Percentiles rank a stretch among this genome's conserved stretches.
phyloP scores from a whole-genome alignment of 37 sponge, comb jelly and placozoan genomes.

The Dysidea cf. avara region DNA sequence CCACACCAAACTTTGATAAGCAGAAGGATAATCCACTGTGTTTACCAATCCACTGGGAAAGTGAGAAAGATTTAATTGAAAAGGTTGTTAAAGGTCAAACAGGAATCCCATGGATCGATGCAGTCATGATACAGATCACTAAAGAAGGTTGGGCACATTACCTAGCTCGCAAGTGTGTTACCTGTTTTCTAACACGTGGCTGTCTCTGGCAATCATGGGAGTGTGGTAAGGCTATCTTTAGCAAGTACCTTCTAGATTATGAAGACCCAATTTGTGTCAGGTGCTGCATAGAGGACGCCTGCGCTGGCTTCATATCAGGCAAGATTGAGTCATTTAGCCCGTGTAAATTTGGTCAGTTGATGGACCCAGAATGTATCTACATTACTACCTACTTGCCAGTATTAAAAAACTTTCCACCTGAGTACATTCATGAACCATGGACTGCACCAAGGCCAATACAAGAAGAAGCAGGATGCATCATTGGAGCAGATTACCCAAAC shows the following conservation, averaged over 20 bases:
- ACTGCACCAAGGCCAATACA: slow-evolving; percentile 74
- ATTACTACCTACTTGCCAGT: slow-evolving; percentile 78
- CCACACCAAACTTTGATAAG: slow-evolving; percentile 62
- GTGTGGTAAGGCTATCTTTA: slow-evolving; percentile 77
- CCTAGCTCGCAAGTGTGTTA: slow-evolving; percentile 64
- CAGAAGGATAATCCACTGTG: slow-evolving; percentile 77
- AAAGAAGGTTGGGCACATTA: slow-evolving; percentile 84
- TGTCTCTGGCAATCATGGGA: slow-evolving; percentile 87
- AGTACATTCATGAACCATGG: slow-evolving; percentile 89
- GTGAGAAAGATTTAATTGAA: slow-evolving; percentile 28
- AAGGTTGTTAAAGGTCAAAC: slow-evolving; percentile 67
- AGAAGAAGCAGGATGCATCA: slow-evolving; percentile 72
- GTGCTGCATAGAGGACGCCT: slow-evolving; percentile 86
- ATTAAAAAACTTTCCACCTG: slow-evolving; percentile 66
- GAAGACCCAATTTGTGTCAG: slow-evolving; percentile 76
- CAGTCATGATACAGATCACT: slow-evolving; percentile 71
- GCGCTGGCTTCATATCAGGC: slow-evolving; percentile 77
- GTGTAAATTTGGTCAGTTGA: slow-evolving; percentile 62
- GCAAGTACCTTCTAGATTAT: slow-evolving; percentile 77
- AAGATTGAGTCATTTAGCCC: slow-evolving; percentile 59
- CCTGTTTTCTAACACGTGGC: slow-evolving; percentile 87
- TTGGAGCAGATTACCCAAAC: slow-evolving; percentile 84
- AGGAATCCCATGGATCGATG: slow-evolving; percentile 92
- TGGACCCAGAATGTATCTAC: slow-evolving; percentile 76
- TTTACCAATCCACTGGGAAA: slow-evolving; percentile 87